Evolutionary conservation across 2,113 vertebrate genomes (phyloP), one percentile per base, ranked within the genome.

Genomic region (Steatornis caripensis): DNA sequence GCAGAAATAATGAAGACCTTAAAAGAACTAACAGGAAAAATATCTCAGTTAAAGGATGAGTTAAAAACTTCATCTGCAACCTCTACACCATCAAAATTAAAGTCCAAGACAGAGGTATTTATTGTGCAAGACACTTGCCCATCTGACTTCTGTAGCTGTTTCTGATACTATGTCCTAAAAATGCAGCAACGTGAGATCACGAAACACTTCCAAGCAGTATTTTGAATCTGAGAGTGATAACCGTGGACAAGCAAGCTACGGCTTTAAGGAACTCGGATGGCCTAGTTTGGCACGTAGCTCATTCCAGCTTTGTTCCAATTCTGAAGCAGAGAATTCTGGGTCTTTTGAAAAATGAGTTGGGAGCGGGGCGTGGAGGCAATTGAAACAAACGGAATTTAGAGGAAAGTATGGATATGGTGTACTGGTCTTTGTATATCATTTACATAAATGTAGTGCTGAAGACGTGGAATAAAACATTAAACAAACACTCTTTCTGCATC

Each of bases 1-100:
- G 99, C 99, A 93, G 99, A 99, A 97, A 98, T 99, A 93, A 99
- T 99, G 99, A 99, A 99, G 98, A 99, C 99, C 10, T 98, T 99
- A 64, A 99, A 99, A 97, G 99, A 99, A 66, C 98, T 99, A 90
- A 98, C 98, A 26, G 99, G 99, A 96, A 99, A 99, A 98, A 99
- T 99, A 64, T 98, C 98, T 80, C 99, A 99, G 57, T 97, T 99
- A 94, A 99, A 99, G 97, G 99, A 99, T 87, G 99, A 99, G 95
- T 98, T 99, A 96, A 99, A 99, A 98, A 99, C 98, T 80, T 97
- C 98, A 58, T 96, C 98, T 80, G 34, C 98, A 70, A 90, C 98
- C 83, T 97, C 98, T 36, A 97, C 98, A 77, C 98, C 98, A 84
- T 98, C 98, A 65, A 98, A 99, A 97, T 36, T 98, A 21, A 99